Base-by-base conservation (phyloP, 2,888 invertebrate species). In the Dyspetes luteomarginatus region DNA sequence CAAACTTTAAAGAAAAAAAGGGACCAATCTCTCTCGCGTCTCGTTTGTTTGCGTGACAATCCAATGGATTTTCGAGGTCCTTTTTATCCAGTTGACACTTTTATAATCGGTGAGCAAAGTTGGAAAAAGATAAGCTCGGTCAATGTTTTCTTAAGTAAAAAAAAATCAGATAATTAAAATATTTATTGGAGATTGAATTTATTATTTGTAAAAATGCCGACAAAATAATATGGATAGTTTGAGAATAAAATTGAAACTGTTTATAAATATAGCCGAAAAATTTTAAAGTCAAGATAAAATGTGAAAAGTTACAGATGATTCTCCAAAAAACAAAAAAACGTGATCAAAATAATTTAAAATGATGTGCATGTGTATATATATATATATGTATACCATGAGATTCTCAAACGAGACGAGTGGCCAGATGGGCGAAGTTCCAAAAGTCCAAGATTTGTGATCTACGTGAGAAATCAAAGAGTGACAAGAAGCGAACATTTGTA, bases 371-470 rank as follows among this genome's bases (percentile, higher is more conserved):
- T n/a, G n/a, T n/a, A n/a, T n/a, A 36, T 15, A 24, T 45, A 4
- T 15, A 60, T 60, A n/a, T 12, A 22, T n/a, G 28, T 17, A 26
- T 26, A 69, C 65, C 79, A 71, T 80, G 80, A 67, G 80, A 80
- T 80, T 30, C 43, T 75, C 72, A 56, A 62, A 43, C 52, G 45
- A 55, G 28, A 62, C 36, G 41, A n/a, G 17, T 60, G 72, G 55
- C 68, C 68, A 56, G 73, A 73, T 81, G 78, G 81, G 78, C 81
- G 56, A 56, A 41, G 55, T 19, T 78, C 77, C 73, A 74, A 69
- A 76, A 72, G 45, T 15, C n/a, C 26, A 28, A 74, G 77, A 77
- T 76, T 77, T 62, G 72, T 58, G 62, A 72, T 64, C 19, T 45
- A 65, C 72, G 72, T 68, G 77, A 67, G 74, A 64, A 41, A 43